Percentiles rank a stretch among this genome's conserved stretches.
Conservation (phyloP, 2,113 vertebrate genomes). For the Mesoclemmys tuberculata region DNA sequence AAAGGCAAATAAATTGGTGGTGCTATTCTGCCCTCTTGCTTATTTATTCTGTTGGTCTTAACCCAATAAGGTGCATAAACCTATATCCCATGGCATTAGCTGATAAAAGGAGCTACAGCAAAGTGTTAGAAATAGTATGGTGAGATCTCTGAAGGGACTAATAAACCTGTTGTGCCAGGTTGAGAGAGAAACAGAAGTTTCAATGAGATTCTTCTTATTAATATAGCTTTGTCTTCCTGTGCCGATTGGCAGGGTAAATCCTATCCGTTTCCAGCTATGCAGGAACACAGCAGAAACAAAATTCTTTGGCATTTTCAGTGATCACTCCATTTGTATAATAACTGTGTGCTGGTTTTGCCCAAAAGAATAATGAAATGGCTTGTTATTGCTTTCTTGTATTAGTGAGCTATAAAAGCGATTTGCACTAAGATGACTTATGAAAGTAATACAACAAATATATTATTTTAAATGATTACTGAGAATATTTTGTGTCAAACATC, state of each 20-base stretch:
- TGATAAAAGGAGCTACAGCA: too few relatives aligned
- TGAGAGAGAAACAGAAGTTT: background rate
- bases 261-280: background rate
- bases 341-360: background rate
- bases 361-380: conserved; percentile 6
- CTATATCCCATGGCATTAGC: too few relatives aligned
- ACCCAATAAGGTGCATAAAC: too few relatives aligned
- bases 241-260: background rate
- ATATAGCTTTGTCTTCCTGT: background rate
- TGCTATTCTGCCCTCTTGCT: too few relatives aligned
- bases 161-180: background rate
- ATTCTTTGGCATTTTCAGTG: background rate
- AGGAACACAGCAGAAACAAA: conserved; percentile 27
- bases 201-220: background rate
- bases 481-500: conserved; percentile 10
- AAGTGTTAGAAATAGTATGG: background rate
- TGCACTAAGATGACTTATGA: conserved; percentile 9
- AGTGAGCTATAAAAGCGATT: background rate
- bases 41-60: too few relatives aligned
- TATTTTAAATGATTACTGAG: conserved; percentile 52
- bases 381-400: background rate
- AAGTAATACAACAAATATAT: conserved; percentile 34
- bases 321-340: conserved; percentile 31
- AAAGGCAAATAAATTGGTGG: too few relatives aligned
- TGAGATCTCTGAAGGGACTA: background rate